Conservation (phyloP, 2,797 vertebrate species). For the Rhabdomys pumilio region DNA sequence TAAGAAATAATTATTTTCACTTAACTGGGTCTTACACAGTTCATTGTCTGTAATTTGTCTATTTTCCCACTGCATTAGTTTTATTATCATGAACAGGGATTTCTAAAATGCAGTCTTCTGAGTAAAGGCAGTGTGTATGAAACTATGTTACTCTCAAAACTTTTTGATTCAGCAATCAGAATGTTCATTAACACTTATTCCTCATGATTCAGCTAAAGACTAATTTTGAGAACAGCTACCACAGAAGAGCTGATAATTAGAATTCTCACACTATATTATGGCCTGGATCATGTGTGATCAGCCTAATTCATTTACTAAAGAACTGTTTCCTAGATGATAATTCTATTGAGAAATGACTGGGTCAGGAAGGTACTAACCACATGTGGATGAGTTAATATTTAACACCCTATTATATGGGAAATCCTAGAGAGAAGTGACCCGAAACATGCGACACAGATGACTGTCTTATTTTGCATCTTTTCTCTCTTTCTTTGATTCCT, state of each 20-base stretch:
- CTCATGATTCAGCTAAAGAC: not conserved
- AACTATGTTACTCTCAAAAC: not conserved
- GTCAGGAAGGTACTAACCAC: too few species aligned
- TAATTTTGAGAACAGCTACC: not conserved
- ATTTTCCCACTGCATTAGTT: not conserved
- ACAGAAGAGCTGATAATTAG: not conserved
- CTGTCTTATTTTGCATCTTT: not conserved
- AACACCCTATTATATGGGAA: not conserved
- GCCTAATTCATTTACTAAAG: not conserved
- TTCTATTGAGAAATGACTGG: not conserved
- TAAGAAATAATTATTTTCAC: not conserved
- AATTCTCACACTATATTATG: not conserved
- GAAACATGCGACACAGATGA: not conserved
- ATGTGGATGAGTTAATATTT: not conserved
- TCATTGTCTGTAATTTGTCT: not conserved
- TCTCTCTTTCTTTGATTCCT: not conserved
- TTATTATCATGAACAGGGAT: not conserved
- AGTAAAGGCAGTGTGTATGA: not conserved
- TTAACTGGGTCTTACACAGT: not conserved
- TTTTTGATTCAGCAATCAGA: not conserved
- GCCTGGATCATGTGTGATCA: not conserved
- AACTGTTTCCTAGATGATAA: not conserved
- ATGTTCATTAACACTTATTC: not conserved
- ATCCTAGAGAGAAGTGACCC: too few species aligned
- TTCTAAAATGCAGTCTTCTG: not conserved